These are phyloP conservation scores for Eupithecia vulgata DNA, from an alignment of 2,888 invertebrate species.

Conservation along the genomic window DNA sequence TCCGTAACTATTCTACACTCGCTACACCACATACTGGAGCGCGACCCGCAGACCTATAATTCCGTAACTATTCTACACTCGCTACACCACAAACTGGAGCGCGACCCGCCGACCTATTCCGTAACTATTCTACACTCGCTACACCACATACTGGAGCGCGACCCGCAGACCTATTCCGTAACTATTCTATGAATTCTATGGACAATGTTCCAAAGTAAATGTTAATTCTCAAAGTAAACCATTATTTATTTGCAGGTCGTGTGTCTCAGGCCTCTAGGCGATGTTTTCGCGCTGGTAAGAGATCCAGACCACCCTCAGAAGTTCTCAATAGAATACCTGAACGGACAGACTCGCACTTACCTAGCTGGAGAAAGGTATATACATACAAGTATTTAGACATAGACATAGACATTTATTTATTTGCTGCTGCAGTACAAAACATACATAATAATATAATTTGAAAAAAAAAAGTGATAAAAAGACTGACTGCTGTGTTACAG, in stretches of 20 bases:
- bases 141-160: slow-evolving; percentile 96
- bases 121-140: too few species aligned
- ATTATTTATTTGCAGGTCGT: slow-evolving; percentile 72
- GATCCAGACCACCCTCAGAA: slow-evolving; percentile 96
- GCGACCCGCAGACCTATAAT: slow-evolving; percentile 99
- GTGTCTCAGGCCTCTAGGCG: slow-evolving; percentile 91
- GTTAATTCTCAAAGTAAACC: too few species aligned
- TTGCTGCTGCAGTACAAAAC: too few species aligned
- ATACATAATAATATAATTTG: too few species aligned
- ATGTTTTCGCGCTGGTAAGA: slow-evolving; percentile 96
- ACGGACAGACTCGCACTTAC: slow-evolving; percentile 94
- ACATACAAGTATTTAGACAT: background rate
- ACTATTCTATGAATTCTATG: too few species aligned
- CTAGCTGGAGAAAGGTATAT: slow-evolving; percentile 94
- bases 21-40: slow-evolving; percentile 95
- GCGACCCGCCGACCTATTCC: slow-evolving; percentile 98
- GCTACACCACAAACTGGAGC: slow-evolving; percentile 95
- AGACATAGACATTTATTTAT: too few species aligned
- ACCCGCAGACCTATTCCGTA: slow-evolving; percentile 97
- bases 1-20: too few species aligned
- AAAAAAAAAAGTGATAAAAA: too few species aligned
- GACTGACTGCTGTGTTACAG: too few species aligned
- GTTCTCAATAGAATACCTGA: slow-evolving; percentile 97
- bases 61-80: too few species aligned
- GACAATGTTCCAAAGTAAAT: too few species aligned